phyloP scores from a whole-genome alignment of 2,797 vertebrate species.

The Clarias platycephalus region DNA sequence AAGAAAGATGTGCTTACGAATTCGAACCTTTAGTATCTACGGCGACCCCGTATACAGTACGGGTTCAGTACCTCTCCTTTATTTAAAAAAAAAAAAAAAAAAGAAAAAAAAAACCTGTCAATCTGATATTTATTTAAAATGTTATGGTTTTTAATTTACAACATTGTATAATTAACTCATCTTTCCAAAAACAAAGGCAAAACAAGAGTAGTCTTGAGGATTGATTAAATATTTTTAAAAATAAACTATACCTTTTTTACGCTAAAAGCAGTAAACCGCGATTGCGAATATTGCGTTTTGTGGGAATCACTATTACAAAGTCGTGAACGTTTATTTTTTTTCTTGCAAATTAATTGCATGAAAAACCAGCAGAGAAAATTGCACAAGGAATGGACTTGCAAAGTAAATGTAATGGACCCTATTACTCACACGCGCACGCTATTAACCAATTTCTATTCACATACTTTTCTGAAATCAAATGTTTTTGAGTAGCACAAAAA shows the following conservation, averaged over 20 bases:
- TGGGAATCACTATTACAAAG: background rate
- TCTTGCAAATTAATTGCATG: background rate
- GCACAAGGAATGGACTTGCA: background rate
- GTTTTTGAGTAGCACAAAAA: background rate
- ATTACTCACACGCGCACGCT: too few species aligned
- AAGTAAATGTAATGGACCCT: background rate
- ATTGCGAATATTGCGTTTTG: background rate
- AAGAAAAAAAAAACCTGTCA: background rate
- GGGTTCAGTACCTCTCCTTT: background rate
- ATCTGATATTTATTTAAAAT: background rate
- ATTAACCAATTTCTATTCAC: too few species aligned
- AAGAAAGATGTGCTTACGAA: conserved; percentile 10
- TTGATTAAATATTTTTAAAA: too few species aligned
- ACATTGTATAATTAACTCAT: background rate
- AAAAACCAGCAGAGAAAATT: background rate
- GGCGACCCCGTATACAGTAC: too few species aligned
- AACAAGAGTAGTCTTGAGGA: background rate
- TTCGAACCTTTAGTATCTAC: background rate
- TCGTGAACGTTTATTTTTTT: background rate
- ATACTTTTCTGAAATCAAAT: background rate
- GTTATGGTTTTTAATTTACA: background rate
- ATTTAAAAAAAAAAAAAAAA: too few species aligned
- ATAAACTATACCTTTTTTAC: too few species aligned
- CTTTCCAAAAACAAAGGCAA: background rate
- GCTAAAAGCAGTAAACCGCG: background rate